These are phyloP conservation scores for Agriopis leucophaearia DNA, from an alignment of 2,888 invertebrate genomes.

Conservation along the genomic window DNA sequence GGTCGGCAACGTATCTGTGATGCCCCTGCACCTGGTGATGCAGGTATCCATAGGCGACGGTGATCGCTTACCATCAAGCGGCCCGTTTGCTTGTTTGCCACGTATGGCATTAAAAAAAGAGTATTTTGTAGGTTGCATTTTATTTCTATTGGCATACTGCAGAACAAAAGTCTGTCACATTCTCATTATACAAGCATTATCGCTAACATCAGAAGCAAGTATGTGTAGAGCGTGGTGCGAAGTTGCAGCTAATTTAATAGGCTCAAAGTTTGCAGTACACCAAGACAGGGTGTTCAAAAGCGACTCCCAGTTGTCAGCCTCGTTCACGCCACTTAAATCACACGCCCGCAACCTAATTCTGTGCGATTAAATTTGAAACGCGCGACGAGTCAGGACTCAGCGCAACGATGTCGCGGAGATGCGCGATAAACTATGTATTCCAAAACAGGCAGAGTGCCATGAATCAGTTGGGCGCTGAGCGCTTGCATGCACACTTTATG, in stretches of 20 bases:
- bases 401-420: slow-evolving; percentile 54
- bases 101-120: too few species aligned
- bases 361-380: slow-evolving; percentile 45
- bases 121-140: too few species aligned
- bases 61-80: too few species aligned
- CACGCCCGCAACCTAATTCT: slow-evolving; percentile 48
- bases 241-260: slow-evolving; percentile 42
- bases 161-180: not conserved
- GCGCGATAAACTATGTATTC: slow-evolving; percentile 66
- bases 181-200: slow-evolving; percentile 6
- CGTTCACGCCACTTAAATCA: slow-evolving; percentile 49
- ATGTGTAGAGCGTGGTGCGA: not conserved
- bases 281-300: slow-evolving; percentile 39
- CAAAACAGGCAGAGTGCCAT: slow-evolving; percentile 65
- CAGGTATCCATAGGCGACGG: too few species aligned
- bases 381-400: slow-evolving; percentile 36
- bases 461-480: slow-evolving; percentile 66
- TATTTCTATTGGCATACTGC: not conserved
- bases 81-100: too few species aligned
- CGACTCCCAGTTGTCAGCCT: slow-evolving; percentile 37
- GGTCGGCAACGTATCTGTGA: too few species aligned
- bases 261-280: slow-evolving; percentile 35
- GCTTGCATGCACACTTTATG: slow-evolving; percentile 76
- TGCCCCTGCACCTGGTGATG: too few species aligned
- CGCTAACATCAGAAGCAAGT: slow-evolving; percentile 15